These are phyloP conservation scores for Melanotaenia parkinsoni DNA, from an alignment of 2,797 vertebrate genomes.

Conservation along the genomic window DNA sequence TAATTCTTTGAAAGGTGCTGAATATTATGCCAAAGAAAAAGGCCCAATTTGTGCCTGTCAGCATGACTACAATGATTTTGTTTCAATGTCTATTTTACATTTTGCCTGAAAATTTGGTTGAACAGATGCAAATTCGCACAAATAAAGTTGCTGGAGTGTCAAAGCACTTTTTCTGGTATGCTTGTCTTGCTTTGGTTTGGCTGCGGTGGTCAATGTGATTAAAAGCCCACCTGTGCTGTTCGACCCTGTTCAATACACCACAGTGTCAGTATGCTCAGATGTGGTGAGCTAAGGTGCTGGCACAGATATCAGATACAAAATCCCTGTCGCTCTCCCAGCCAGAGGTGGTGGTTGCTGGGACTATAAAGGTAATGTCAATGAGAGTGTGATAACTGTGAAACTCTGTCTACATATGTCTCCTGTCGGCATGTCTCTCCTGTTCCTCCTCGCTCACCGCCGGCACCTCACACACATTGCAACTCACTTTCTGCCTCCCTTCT, in stretches of 20 bases:
- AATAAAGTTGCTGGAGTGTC: neutral
- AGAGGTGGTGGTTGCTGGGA: conserved; percentile 55
- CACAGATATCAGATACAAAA: conserved; percentile 71
- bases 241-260: conserved; percentile 27
- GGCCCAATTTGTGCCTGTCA: neutral
- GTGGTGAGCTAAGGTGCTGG: conserved; percentile 60
- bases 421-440: conserved; percentile 69
- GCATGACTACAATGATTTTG: neutral
- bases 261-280: conserved; percentile 36
- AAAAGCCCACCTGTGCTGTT: conserved; percentile 28
- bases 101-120: neutral
- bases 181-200: conserved; percentile 10
- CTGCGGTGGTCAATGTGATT: conserved; percentile 7
- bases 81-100: neutral
- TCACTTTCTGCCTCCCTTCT: conserved; percentile 73
- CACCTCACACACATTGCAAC: conserved; percentile 50
- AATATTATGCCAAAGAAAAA: neutral
- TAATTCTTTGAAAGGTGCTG: neutral
- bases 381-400: conserved; percentile 76
- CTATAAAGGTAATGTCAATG: conserved; percentile 65
- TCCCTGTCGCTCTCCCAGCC: conserved; percentile 50
- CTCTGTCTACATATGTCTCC: conserved; percentile 80
- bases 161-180: neutral
- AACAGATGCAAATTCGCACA: neutral
- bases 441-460: conserved; percentile 50